Base-by-base conservation (phyloP, 1,140 invertebrate genomes). In the Melanaphis sacchari region DNA sequence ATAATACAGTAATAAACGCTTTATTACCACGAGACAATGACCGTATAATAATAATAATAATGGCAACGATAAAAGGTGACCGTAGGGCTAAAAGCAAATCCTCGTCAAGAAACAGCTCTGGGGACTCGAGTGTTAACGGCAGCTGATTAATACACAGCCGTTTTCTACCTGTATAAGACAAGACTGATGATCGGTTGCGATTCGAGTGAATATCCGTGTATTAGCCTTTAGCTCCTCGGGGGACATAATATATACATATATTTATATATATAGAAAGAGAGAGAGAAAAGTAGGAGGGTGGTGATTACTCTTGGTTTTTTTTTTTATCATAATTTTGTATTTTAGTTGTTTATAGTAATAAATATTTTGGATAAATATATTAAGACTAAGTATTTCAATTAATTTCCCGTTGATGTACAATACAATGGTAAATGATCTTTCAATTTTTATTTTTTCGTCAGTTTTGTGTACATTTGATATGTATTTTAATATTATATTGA, bases 21-120 rank as follows among this genome's bases (percentile, higher is more conserved):
- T 92, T 92, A 92, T 92, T 92, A 92, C 90, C 90, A 40, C 90
- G 90, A 92, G 90, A 92, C 90, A 92, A 92, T 92, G 90, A 92
- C 90, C 90, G 66, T 92, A 92, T 92, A 92, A 92, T 82, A 91
- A 92, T 92, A 92, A 92, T 82, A 91, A 90, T 81, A 91, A 91
- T 40, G 66, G 90, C 90, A 43, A 82, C 90, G 90, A 92, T 92
- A 92, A 92, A 92, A 92, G 90, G 90, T 92, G 90, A 92, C 90
- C 90, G 90, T 92, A 41, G 66, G 59, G 90, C 90, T 92, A 92
- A 92, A 92, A 92, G 90, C 90, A 92, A 92, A 92, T 92, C 90
- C 90, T 92, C 90, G 90, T 92, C 90, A 82, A 82, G 90, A 76
- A 92, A 82, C 90, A 82, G 43, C 90, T 92, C 90, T 92, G 66